phyloP scores from a whole-genome alignment of 2,113 vertebrate genomes.

The Fregetta grallaria region DNA sequence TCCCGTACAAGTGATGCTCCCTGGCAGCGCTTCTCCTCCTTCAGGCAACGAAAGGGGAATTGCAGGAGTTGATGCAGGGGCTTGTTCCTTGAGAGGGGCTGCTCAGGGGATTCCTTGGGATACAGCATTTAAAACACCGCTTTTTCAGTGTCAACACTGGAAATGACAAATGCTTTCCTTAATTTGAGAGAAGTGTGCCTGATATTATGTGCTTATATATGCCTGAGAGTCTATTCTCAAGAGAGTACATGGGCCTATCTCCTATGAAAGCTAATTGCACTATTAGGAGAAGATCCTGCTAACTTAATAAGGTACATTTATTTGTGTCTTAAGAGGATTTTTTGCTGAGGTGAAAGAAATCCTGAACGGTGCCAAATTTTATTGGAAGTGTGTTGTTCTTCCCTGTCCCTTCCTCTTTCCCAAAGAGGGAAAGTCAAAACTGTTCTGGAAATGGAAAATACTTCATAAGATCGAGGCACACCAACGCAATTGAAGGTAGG shows the following conservation, averaged over 20 bases:
- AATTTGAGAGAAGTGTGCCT: neutral
- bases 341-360: neutral
- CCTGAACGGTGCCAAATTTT: neutral
- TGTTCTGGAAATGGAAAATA: neutral
- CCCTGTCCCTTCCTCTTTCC: neutral
- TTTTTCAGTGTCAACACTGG: neutral
- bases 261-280: neutral
- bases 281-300: neutral
- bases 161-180: conserved; percentile 7
- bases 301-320: neutral
- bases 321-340: conserved; percentile 5
- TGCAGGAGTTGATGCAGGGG: neutral
- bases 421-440: no score
- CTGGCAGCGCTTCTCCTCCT: accelerated
- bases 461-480: neutral
- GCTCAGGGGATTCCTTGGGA: neutral
- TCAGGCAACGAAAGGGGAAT: neutral
- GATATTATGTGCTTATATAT: neutral
- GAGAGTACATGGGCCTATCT: neutral
- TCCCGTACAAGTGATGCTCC: neutral
- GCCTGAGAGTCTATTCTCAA: neutral
- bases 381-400: neutral
- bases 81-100: neutral
- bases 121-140: neutral
- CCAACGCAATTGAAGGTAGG: neutral